These are phyloP conservation scores for Neotoma lepida DNA, from an alignment of 2,113 vertebrate genomes.

Conservation along the genomic window DNA sequence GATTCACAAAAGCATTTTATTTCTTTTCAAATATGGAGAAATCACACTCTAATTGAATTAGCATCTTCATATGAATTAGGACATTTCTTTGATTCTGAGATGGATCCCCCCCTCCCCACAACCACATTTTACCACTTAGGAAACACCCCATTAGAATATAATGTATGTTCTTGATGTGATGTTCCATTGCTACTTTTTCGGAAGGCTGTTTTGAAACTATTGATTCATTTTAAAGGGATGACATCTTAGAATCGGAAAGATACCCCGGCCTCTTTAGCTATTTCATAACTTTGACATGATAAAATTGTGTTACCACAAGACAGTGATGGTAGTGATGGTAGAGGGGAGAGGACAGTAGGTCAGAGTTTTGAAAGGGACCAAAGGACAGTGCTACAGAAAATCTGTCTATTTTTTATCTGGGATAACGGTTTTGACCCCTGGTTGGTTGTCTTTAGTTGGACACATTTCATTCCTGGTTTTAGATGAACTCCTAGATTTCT, in stretches of 20 bases:
- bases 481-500: not conserved
- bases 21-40: slow-evolving; percentile 51
- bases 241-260: slow-evolving; percentile 37
- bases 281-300: slow-evolving; percentile 59
- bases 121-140: slow-evolving; percentile 51
- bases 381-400: not conserved
- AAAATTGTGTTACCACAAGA: not conserved
- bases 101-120: not conserved
- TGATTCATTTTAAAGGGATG: slow-evolving; percentile 44
- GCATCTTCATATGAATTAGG: not conserved
- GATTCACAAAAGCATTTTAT: slow-evolving; percentile 27
- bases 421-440: slow-evolving; percentile 2
- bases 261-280: not conserved
- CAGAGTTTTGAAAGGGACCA: not conserved
- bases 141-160: slow-evolving; percentile 37
- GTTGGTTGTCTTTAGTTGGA: not conserved
- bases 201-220: slow-evolving; percentile 50
- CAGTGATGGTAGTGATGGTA: not conserved
- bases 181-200: slow-evolving; percentile 16
- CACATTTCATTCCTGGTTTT: not conserved
- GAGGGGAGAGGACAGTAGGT: not conserved
- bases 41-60: slow-evolving; percentile 49
- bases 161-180: not conserved
- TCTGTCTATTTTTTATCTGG: not conserved
- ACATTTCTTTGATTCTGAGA: slow-evolving; percentile 61